A percentile compares a stretch with the other conserved stretches of the same genome.
Conservation (phyloP, 2,888 invertebrate species). For the Tetrapedia diversipes region DNA sequence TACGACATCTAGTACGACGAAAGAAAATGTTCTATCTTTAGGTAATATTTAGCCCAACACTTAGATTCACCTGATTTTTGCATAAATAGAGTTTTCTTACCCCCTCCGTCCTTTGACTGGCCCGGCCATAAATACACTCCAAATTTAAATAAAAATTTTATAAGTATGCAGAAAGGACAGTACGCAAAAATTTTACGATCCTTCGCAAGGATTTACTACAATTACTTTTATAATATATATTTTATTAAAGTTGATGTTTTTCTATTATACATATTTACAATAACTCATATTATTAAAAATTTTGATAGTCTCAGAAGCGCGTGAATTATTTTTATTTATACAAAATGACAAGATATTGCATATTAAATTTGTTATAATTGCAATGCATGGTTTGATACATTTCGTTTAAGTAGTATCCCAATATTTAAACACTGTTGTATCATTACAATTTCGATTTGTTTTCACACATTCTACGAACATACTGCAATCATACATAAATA, state of each 20-base stretch:
- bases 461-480: conserved; percentile 14
- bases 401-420: background rate
- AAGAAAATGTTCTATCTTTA: no score
- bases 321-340: conserved; percentile 43
- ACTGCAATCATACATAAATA: conserved; percentile 59
- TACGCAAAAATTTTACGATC: no score
- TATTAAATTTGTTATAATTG: conserved; percentile 18
- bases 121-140: no score
- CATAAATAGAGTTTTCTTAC: no score
- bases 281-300: conserved; percentile 37
- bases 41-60: no score
- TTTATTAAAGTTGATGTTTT: conserved; percentile 31
- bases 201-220: conserved; percentile 34
- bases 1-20: no score
- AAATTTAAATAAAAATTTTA: no score
- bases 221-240: conserved; percentile 22
- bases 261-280: conserved; percentile 64
- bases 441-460: conserved; percentile 7
- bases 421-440: background rate
- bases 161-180: no score
- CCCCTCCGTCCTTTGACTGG: no score
- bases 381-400: conserved; percentile 15
- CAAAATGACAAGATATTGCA: conserved; percentile 23
- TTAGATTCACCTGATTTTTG: no score
- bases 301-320: conserved; percentile 7